Evolutionary conservation across 2,797 vertebrate genomes (phyloP), one percentile per base, ranked within the genome.

Genomic region (Petrocephalus sullivani): DNA sequence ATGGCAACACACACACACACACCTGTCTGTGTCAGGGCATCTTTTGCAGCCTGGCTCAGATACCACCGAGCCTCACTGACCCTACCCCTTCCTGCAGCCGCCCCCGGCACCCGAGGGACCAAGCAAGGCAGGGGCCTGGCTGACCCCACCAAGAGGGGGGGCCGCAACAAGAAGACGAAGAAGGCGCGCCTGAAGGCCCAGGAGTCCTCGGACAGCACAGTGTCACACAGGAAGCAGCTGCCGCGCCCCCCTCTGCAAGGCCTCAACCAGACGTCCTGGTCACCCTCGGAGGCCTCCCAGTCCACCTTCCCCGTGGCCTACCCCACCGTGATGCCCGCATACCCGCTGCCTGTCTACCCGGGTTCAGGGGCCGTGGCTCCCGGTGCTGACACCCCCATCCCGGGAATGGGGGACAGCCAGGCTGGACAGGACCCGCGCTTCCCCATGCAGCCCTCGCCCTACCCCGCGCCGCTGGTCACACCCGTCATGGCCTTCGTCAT

Each of bases 251-350:
- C 96, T 0, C 95, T 98, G 0, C 92, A 96, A 82, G 96, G 97
- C 87, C 96, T 97, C 88, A 98, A 97, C 82, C 92, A 97, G 82
- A 97, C 97, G 0, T 97, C 97, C 0, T 99, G 98, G 97, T 97
- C 97, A 0, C 96, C 96, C 0, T 98, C 97, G 0, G 96, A 97
- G 88, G 94, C 96, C 0, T 97, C 97, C 0, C 96, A 96, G 91
- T 96, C 97, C 0, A 96, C 97, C 87, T 97, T 96, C 85, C 96
- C 96, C 0, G 81, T 96, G 75, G 95, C 98, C 28, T 97, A 97
- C 92, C 96, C 97, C 0, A 33, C 96, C 0, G 91, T 97, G 21
- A 92, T 97, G 93, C 96, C 98, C 71, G 94, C 96, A 0, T 98
- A 97, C 91, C 94, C 96, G 0, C 93, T 99, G 58, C 94, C 95